Base-by-base conservation (phyloP, 2,113 vertebrate species). In the Chaetorhynchus papuensis region DNA sequence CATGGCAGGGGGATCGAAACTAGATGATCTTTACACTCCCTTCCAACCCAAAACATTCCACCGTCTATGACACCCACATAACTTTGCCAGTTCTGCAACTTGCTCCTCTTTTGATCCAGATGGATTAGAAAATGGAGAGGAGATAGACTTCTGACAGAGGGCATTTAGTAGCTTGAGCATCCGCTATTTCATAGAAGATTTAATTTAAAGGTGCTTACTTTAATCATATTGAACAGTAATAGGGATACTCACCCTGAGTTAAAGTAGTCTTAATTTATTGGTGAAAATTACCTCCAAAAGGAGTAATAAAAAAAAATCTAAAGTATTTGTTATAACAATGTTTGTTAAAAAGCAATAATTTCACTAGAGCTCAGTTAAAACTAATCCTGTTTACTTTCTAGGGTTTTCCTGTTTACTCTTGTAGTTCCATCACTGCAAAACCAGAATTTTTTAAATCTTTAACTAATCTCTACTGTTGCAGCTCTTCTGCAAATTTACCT, bases 1-100 rank as follows among this genome's bases (percentile, higher is more conserved):
- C 37, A 21, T 1, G 6, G 37, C 16, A 59, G 10, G 18, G 9
- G 27, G 4, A 6, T 14, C n/a, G 23, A 20, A 82, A 44, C 9
- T 24, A 17, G 20, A 11, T 45, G 12, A 66, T 13, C 13, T 44
- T 52, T 28, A 37, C 9, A 18, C 27, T 57, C 31, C 14, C 6
- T 20, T 50, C 8, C 33, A 59, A 11, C 2, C 8, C 37, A 74
- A 52, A 8, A 18, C 8, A 50, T 81, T 39, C 44, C 33, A 30
- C 1, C n/a, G n/a, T 60, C 9, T 30, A 8, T 10, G 10, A 45
- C 7, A 75, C 20, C 4, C 8, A 41, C 0, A 0, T 23, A 56
- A 57, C 8, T 52, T 53, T 45, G 4, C 11, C 41, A 81, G 23
- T 15, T 53, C 37, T 71, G 39, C n/a, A 56, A 49, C 18, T 57